Base-by-base conservation (phyloP, 1,140 invertebrate genomes). In the Anoplolepis gracilipes region DNA sequence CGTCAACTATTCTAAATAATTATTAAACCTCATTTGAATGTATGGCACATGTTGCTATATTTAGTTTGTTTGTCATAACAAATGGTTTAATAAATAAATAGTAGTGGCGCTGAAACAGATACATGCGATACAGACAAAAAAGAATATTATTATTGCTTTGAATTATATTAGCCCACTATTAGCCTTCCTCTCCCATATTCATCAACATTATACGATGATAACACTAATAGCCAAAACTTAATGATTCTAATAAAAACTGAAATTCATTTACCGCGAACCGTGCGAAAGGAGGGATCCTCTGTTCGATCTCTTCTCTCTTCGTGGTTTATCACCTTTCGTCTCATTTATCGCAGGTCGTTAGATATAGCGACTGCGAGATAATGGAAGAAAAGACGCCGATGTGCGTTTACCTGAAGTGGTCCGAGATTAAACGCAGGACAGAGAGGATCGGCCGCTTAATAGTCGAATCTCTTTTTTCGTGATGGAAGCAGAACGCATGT, bases 381-480 rank as follows among this genome's bases (percentile, higher is more conserved):
- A 64, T 11, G 57, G 19, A 55, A 85, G 73, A 78, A 67, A 87
- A 85, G 53, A 82, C 65, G 86, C 13, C 61, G 70, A 62, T 64
- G 62, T 16, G 61, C 62, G 8, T 62, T 42, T 19, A 33, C 1
- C 36, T 28, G 70, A 88, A 88, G 69, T 88, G 87, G 86, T 25
- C 36, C 67, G 49, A 78, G 73, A 85, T 88, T 85, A 88, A 65
- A 30, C 53, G 59, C 72, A 65, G 36, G 55, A 65, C 0, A 46
- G 42, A 46, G 11, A 46, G 42, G 57, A 77, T 77, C 36, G 16
- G 36, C n/a, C 33, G 65, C 79, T 70, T 88, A 88, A 88, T 88
- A 88, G 82, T 42, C 53, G 55, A 78, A 85, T 64, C 72, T 85
- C 67, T 78, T 84, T 85, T 78, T 76, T 25, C 53, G 16, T 59